Percentiles rank a stretch among this genome's conserved stretches.
Conservation (phyloP, 2,797 vertebrate genomes). For the Molossus alvarezi region DNA sequence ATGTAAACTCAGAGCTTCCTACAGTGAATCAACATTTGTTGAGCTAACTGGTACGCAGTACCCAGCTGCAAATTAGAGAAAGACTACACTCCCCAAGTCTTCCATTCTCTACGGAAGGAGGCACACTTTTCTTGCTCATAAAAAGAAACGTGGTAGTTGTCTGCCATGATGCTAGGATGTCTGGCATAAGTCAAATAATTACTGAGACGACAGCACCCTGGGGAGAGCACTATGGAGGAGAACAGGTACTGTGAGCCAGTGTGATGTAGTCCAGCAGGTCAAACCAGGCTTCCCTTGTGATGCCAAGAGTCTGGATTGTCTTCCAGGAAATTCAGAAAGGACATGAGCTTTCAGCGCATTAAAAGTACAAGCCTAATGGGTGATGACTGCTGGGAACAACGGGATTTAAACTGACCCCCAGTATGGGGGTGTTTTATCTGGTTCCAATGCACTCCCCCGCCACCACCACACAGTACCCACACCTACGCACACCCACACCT, state of each 20-base stretch:
- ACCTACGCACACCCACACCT: accelerated
- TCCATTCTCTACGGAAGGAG: not conserved
- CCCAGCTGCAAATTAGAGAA: slow-evolving; percentile 38
- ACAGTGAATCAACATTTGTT: accelerated
- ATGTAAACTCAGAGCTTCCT: not conserved
- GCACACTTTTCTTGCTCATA: not conserved
- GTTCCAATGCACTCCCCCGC: not conserved
- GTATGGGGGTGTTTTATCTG: not conserved
- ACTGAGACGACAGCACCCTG: not conserved
- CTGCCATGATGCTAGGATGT: not conserved
- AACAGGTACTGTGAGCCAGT: not conserved
- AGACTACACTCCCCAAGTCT: not conserved
- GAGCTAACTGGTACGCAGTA: not conserved
- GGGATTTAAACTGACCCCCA: not conserved
- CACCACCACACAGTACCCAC: not conserved
- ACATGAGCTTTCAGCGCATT: not conserved
- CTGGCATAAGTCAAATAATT: not conserved
- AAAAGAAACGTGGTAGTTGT: not conserved
- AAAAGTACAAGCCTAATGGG: not conserved
- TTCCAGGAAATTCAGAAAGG: slow-evolving; percentile 22
- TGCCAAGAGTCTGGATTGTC: not conserved
- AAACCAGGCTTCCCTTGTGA: not conserved
- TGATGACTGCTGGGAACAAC: not conserved
- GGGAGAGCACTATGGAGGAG: not conserved
- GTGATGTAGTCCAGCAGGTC: not conserved